phyloP scores from a whole-genome alignment of 2,797 vertebrate species.

The Microctenopoma stevenorrisi region DNA sequence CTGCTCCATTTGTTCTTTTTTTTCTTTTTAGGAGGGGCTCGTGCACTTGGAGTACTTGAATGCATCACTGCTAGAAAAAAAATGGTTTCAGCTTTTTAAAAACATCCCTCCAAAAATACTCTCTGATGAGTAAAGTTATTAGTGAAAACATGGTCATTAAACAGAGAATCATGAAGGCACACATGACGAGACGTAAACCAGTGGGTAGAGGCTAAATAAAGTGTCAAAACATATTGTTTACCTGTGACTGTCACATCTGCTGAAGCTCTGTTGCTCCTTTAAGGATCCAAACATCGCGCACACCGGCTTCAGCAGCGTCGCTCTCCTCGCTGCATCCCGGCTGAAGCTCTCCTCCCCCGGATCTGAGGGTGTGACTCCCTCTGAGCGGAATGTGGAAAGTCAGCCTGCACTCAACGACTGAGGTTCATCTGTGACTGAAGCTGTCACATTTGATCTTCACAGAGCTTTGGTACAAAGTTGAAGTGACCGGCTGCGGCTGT shows the following conservation, averaged over 20 bases:
- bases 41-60: neutral
- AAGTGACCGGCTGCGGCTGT: neutral
- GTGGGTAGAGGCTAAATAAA: neutral
- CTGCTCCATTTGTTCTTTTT: neutral
- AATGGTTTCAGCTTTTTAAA: neutral
- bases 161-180: neutral
- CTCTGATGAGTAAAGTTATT: neutral
- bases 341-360: conserved; percentile 32
- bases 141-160: neutral
- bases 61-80: neutral
- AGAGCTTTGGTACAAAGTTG: neutral
- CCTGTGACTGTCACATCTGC: conserved; percentile 51
- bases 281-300: conserved; percentile 27
- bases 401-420: conserved; percentile 29
- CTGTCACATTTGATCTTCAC: neutral
- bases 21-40: neutral
- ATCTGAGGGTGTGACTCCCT: conserved; percentile 67
- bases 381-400: conserved; percentile 60
- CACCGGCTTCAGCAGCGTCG: neutral
- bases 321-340: conserved; percentile 59
- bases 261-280: conserved; percentile 25
- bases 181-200: neutral
- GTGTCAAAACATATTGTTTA: conserved; percentile 28
- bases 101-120: no score
- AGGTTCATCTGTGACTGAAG: conserved; percentile 5